phyloP scores from a whole-genome alignment of 2,797 vertebrate genomes.

The Salarias fasciatus region DNA sequence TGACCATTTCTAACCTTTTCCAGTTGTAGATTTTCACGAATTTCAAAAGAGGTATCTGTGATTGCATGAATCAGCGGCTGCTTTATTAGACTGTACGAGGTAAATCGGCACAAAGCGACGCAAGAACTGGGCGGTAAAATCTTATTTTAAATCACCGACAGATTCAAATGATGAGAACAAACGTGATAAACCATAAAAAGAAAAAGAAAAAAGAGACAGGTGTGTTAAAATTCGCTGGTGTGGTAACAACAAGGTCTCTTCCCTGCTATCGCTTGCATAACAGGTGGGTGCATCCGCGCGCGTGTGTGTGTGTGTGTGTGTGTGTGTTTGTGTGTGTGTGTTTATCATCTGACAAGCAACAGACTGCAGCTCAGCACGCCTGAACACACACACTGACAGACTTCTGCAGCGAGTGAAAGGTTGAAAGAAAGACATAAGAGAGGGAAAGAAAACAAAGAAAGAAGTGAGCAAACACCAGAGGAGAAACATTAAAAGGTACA shows the following conservation, averaged over 20 bases:
- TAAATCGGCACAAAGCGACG: no score
- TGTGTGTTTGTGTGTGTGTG: background rate
- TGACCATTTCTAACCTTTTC: no score
- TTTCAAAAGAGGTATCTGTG: no score
- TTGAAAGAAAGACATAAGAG: background rate
- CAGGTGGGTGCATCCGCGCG: constrained; percentile 27
- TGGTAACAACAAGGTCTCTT: constrained; percentile 22
- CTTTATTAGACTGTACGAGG: no score
- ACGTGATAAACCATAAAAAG: background rate
- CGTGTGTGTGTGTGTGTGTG: constrained; percentile 10
- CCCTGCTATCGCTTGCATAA: constrained; percentile 22
- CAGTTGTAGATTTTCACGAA: no score
- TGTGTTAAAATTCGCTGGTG: constrained; percentile 3
- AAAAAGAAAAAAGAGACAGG: background rate
- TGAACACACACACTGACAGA: constrained; percentile 33
- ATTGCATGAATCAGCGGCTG: no score
- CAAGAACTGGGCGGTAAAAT: no score
- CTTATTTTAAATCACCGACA: no score
- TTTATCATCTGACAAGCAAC: constrained; percentile 28
- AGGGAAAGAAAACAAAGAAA: background rate
- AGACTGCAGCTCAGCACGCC: constrained; percentile 60
- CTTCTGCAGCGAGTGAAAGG: constrained; percentile 6
- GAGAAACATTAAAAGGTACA: no score
- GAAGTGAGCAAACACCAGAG: background rate
- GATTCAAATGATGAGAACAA: no score